Base-by-base conservation (phyloP, 1,140 invertebrate genomes). In the Tetragonula clypearis region DNA sequence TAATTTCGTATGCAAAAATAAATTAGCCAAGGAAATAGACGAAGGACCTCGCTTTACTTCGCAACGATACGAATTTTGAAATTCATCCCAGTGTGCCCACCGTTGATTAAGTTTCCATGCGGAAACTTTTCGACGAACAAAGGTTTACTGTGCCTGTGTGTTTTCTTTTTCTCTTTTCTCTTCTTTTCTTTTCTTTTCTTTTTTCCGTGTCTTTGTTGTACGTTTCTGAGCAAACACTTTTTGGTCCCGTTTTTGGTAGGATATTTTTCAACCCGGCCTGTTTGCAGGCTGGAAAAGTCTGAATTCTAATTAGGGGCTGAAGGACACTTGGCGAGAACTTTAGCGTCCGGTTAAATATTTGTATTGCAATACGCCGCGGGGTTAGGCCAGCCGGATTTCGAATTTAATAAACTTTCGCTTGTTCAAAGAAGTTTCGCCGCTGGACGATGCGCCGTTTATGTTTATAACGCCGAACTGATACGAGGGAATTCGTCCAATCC, bases 251-350 rank as follows among this genome's bases (percentile, higher is more conserved):
- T 41, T 41, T 41, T 23, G 21, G 68, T 41, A 5, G 68, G 41
- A 41, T 41, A 71, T 71, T 41, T 71, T 71, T 23, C 68, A 23
- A 14, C 1, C 19, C 15, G 35, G 35, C 12, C 30, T 14, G 68
- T 23, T 71, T 41, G 3, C 19, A 41, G 30, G 11, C 21, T 71
- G 4, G 19, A 23, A 71, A 71, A 26, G 35, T 71, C 68, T 71
- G 68, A 71, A 71, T 71, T 71, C 35, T 71, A 71, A 71, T 71
- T 71, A 71, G 35, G 21, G 12, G 19, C 14, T 41, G 68, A 23
- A 71, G 68, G 35, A 12, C 68, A 23, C 68, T 71, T 71, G 12
- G 0, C 21, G 68, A 41, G n/a, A 71, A 71, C 68, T 71, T 71
- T 6, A 23, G 35, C 35, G 35, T 71, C 21, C n/a, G 21, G 68